phyloP scores from a whole-genome alignment of 2,888 invertebrate species.

The Entomobrya multifasciata region DNA sequence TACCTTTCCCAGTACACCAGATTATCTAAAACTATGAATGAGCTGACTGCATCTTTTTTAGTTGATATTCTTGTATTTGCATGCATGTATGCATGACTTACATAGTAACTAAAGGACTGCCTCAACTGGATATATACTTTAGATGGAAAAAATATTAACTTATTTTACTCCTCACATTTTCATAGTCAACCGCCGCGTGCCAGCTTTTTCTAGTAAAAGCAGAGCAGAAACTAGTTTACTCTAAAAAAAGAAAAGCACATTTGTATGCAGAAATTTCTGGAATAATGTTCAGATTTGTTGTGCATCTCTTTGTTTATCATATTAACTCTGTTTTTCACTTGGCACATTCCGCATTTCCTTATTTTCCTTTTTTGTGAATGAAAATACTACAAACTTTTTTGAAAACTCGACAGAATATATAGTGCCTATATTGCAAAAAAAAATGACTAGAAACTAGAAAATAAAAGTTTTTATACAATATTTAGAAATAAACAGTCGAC shows the following conservation, averaged over 20 bases:
- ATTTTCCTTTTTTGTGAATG: constrained; percentile 13
- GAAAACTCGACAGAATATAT: background rate
- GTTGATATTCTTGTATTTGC: too few relatives aligned
- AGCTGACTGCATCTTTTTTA: background rate
- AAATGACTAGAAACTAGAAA: background rate
- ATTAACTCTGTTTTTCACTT: background rate
- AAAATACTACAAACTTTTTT: background rate
- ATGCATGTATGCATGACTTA: too few relatives aligned
- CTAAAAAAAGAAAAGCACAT: too few relatives aligned
- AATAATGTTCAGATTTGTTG: too few relatives aligned
- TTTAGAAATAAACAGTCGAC: too few relatives aligned
- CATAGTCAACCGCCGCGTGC: background rate
- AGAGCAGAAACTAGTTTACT: too few relatives aligned
- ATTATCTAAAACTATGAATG: background rate
- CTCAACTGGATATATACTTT: background rate
- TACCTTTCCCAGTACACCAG: background rate
- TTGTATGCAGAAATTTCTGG: too few relatives aligned
- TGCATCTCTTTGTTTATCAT: too few relatives aligned
- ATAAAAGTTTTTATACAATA: too few relatives aligned
- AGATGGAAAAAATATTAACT: constrained; percentile 5
- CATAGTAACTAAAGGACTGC: background rate
- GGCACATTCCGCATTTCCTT: background rate
- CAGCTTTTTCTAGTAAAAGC: too few relatives aligned
- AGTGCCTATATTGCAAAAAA: too few relatives aligned
- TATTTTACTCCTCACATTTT: constrained; percentile 6